A percentile compares a stretch with the other conserved stretches of the same genome.
Evolutionary conservation across 2,113 vertebrate genomes (phyloP).

Genomic region (Edolisoma coerulescens): DNA sequence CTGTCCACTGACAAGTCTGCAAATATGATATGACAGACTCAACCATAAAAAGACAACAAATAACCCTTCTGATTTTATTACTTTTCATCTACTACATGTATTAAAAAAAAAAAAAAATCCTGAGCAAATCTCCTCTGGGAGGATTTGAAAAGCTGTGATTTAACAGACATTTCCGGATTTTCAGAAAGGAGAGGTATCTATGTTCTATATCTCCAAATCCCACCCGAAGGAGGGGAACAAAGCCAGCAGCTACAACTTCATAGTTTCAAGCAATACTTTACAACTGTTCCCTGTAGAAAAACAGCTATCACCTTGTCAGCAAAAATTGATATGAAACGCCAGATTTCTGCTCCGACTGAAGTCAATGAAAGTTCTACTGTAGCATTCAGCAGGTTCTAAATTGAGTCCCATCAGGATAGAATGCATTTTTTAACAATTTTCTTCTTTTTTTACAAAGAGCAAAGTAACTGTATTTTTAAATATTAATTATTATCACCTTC

Average conservation of each 20-base stretch:
- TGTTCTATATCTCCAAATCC: neutral
- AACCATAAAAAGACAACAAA: constrained; percentile 19
- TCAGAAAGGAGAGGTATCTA: neutral
- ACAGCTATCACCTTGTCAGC: neutral
- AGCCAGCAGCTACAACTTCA: neutral
- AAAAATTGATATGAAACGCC: neutral
- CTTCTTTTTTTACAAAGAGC: neutral
- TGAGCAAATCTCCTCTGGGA: constrained; percentile 20
- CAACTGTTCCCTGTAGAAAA: neutral
- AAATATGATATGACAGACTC: neutral
- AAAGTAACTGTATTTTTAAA: neutral
- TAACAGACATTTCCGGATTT: neutral
- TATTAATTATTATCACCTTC: neutral
- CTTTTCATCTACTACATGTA: neutral
- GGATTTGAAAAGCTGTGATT: constrained; percentile 18
- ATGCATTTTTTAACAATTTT: neutral
- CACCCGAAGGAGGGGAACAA: neutral
- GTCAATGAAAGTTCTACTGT: neutral
- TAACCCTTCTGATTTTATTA: constrained; percentile 18
- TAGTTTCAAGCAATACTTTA: neutral
- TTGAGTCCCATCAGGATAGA: neutral
- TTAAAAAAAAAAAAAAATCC: neutral
- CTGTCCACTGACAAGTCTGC: neutral
- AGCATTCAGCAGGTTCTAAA: neutral
- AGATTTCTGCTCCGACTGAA: neutral